phyloP scores from a whole-genome alignment of 2,888 invertebrate species.

The Zhuqinia jingwanae region DNA sequence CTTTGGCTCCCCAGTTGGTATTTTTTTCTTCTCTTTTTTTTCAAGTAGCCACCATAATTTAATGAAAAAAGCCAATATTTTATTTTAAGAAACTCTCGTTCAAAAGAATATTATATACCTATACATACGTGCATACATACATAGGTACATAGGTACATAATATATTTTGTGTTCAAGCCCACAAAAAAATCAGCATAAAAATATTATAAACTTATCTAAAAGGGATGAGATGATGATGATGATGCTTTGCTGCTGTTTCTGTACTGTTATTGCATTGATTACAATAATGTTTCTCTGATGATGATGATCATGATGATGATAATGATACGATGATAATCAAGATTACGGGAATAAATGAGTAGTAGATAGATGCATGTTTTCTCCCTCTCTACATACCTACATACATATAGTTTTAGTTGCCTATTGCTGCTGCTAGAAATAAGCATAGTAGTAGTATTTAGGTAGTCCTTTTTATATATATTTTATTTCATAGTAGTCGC shows the following conservation, averaged over 20 bases:
- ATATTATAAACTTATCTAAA: neutral
- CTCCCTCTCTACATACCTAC: too few species aligned
- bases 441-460: neutral
- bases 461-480: too few species aligned
- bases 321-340: constrained; percentile 53
- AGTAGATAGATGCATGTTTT: constrained; percentile 36
- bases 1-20: constrained; percentile 4
- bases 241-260: neutral
- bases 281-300: neutral
- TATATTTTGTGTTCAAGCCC: too few species aligned
- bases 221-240: constrained; percentile 7
- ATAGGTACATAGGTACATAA: too few species aligned
- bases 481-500: neutral
- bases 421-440: neutral
- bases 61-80: constrained; percentile 54
- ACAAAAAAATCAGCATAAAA: constrained; percentile 1
- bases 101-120: too few species aligned
- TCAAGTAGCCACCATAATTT: constrained; percentile 29
- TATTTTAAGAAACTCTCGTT: constrained; percentile 16
- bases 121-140: too few species aligned
- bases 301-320: constrained; percentile 25
- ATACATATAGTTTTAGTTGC: neutral
- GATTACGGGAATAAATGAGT: constrained; percentile 54
- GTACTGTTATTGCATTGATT: constrained; percentile 8
- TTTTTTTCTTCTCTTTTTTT: too few species aligned